A percentile compares a stretch with the other conserved stretches of the same genome.
Conservation (phyloP, 2,113 vertebrate species). For the Hippocampus guttulatus region DNA sequence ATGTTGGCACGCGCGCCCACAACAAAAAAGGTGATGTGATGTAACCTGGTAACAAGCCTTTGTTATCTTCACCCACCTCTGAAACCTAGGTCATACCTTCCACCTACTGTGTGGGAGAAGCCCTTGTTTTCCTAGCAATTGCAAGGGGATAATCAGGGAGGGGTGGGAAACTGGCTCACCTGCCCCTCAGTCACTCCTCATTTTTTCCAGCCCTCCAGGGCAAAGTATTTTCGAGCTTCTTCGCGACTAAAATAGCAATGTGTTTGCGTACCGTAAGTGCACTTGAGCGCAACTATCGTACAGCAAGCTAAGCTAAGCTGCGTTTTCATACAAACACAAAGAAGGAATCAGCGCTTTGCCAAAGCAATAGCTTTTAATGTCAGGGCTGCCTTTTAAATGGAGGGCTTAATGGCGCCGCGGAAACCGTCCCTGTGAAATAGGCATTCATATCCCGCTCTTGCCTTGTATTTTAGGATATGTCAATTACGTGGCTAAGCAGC, state of each 20-base stretch:
- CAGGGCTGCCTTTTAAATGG: conserved; percentile 72
- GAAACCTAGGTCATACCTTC: conserved; percentile 72
- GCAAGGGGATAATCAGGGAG: conserved; percentile 48
- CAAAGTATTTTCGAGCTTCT: conserved; percentile 60
- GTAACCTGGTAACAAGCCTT: conserved; percentile 76
- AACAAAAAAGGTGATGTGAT: conserved; percentile 76
- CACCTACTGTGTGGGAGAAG: conserved; percentile 59
- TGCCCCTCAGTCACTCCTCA: conserved; percentile 65
- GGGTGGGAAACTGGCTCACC: conserved; percentile 66
- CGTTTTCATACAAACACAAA: conserved; percentile 62
- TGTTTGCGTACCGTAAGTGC: conserved; percentile 36
- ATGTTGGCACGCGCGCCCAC: conserved; percentile 68
- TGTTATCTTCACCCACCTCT: conserved; percentile 63
- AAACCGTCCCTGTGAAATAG: conserved; percentile 65
- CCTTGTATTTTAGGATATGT: conserved; percentile 69
- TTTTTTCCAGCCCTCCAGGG: conserved; percentile 70
- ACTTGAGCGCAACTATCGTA: conserved; percentile 43
- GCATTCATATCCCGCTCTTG: conserved; percentile 71
- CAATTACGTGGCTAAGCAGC: conserved; percentile 51
- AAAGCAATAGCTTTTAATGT: conserved; percentile 69
- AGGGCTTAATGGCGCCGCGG: conserved; percentile 71
- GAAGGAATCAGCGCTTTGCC: conserved; percentile 51
- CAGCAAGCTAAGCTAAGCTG: conserved; percentile 40
- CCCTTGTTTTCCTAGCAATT: conserved; percentile 64
- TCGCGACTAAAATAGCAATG: conserved; percentile 63